Percentiles rank a stretch among this genome's conserved stretches.
phyloP scores from a whole-genome alignment of 1,140 invertebrate species.

The Eufriesea mexicana region DNA sequence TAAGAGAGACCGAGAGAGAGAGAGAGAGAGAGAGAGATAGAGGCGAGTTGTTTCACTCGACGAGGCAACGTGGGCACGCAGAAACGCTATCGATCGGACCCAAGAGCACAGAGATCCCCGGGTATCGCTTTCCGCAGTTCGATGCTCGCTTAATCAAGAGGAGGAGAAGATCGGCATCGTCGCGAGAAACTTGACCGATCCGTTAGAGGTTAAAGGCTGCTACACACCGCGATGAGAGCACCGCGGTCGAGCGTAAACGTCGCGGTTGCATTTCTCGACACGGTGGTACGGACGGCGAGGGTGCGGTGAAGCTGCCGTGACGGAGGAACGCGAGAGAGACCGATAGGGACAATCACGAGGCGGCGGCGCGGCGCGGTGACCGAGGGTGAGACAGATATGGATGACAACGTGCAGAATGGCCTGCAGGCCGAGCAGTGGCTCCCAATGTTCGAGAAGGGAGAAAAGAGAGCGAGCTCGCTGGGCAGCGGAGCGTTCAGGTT shows the following conservation, averaged over 20 bases:
- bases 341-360: slow-evolving; percentile 8
- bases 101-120: slow-evolving; percentile 6
- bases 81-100: slow-evolving; percentile 19
- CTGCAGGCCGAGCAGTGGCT: slow-evolving; percentile 74
- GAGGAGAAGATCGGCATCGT: slow-evolving; percentile 28
- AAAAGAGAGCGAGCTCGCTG: slow-evolving; percentile 69
- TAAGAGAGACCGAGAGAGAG: background rate
- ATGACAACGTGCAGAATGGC: slow-evolving; percentile 69
- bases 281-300: slow-evolving; percentile 27
- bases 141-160: slow-evolving; percentile 45
- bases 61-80: background rate
- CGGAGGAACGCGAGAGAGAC: slow-evolving; percentile 22
- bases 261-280: slow-evolving; percentile 35
- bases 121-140: slow-evolving; percentile 43
- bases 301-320: slow-evolving; percentile 28
- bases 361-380: slow-evolving; percentile 2
- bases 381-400: slow-evolving; percentile 69
- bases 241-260: slow-evolving; percentile 5
- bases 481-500: slow-evolving; percentile 75
- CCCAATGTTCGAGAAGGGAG: slow-evolving; percentile 69
- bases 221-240: slow-evolving; percentile 39
- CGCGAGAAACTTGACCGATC: slow-evolving; percentile 56
- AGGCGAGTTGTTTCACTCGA: background rate
- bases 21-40: background rate
- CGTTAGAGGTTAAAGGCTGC: slow-evolving; percentile 69